A percentile compares a stretch with the other conserved stretches of the same genome.
Evolutionary conservation across 2,113 vertebrate genomes (phyloP).

Genomic region (Sebastes fasciatus): DNA sequence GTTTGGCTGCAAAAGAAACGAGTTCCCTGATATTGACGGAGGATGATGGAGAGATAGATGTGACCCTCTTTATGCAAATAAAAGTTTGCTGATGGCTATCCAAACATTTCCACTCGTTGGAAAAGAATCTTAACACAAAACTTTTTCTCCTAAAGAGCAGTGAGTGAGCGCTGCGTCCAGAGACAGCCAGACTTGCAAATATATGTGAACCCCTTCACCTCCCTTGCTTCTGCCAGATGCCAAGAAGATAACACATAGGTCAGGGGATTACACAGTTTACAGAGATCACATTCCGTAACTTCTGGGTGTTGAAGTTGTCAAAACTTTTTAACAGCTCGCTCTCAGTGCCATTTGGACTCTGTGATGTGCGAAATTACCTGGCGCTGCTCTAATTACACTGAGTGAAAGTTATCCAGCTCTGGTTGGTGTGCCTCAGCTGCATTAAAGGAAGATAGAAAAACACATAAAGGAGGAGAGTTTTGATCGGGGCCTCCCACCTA

Average conservation of each 20-base stretch:
- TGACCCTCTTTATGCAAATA: background rate
- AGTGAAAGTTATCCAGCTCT: conserved; percentile 45
- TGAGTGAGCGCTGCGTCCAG: background rate
- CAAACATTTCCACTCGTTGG: background rate
- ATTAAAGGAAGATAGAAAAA: conserved; percentile 12
- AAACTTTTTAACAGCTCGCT: conserved; percentile 59
- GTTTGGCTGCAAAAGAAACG: background rate
- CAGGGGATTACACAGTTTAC: conserved; percentile 42
- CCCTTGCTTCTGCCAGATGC: background rate
- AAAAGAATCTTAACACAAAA: background rate
- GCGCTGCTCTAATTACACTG: conserved; percentile 56
- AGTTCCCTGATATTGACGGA: background rate
- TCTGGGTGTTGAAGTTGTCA: conserved; percentile 51
- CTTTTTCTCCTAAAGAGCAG: background rate
- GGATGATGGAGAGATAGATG: background rate
- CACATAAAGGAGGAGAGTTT: conserved; percentile 9
- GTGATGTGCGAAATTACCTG: conserved; percentile 58
- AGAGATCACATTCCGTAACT: conserved; percentile 52
- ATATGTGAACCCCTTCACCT: conserved; percentile 27
- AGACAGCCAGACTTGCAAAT: conserved; percentile 11
- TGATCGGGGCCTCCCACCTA: conserved; percentile 22
- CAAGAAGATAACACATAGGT: conserved; percentile 30
- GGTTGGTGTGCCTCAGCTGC: conserved; percentile 24
- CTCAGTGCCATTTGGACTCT: conserved; percentile 48
- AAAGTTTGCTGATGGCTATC: background rate